These are phyloP conservation scores for Oreortyx pictus DNA, from an alignment of 2,797 vertebrate species.

Conservation along the genomic window DNA sequence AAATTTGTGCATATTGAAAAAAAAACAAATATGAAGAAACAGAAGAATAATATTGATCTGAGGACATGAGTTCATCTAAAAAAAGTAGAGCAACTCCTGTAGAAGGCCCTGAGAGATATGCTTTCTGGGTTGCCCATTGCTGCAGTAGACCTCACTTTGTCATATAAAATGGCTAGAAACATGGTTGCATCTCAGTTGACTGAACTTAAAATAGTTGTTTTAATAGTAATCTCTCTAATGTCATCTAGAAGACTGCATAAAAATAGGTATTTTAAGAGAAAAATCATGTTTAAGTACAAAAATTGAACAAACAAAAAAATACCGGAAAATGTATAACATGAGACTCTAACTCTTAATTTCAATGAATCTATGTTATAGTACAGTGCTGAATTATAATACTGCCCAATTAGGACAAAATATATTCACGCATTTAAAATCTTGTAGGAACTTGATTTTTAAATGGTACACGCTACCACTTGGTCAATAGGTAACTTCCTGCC, in stretches of 20 bases:
- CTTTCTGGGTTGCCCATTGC: not conserved
- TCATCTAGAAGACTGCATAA: not conserved
- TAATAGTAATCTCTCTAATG: not conserved
- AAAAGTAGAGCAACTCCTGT: not conserved
- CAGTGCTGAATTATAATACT: not conserved
- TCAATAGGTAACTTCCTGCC: not conserved
- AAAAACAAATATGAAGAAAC: not conserved
- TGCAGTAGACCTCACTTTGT: not conserved
- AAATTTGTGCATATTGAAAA: not conserved
- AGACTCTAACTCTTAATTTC: not conserved
- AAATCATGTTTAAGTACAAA: not conserved
- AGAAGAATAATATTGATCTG: not conserved
- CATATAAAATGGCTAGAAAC: not conserved
- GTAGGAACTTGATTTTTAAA: not conserved
- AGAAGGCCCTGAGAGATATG: not conserved
- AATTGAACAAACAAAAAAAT: not conserved
- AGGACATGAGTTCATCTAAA: not conserved
- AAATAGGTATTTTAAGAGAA: not conserved
- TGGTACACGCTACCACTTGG: not conserved
- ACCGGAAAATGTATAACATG: not conserved
- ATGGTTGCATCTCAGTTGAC: not conserved
- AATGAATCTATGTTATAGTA: not conserved
- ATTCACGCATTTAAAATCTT: not conserved
- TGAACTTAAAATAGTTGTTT: fast-evolving
- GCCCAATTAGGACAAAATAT: not conserved